phyloP scores from a whole-genome alignment of 2,888 invertebrate species.

The Nomada goodeniana region DNA sequence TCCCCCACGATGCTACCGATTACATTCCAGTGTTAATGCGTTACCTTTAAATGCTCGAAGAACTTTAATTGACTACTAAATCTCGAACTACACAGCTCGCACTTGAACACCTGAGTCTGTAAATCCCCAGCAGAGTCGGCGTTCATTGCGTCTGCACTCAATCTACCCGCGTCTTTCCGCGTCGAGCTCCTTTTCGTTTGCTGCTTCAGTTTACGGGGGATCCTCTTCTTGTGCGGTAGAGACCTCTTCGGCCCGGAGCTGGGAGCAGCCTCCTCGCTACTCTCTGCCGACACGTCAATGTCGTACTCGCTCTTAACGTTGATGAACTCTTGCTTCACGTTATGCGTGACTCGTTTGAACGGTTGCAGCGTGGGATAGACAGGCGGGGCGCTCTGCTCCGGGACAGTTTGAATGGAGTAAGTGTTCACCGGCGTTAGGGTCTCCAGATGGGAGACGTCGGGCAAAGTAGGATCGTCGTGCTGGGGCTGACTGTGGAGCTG shows the following conservation, averaged over 20 bases:
- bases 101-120: constrained; percentile 87
- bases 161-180: constrained; percentile 74
- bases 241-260: constrained; percentile 87
- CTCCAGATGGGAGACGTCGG: constrained; percentile 80
- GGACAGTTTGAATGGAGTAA: constrained; percentile 80
- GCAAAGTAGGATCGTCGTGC: constrained; percentile 77
- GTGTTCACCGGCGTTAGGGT: constrained; percentile 79
- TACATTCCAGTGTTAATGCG: neutral
- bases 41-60: constrained; percentile 92
- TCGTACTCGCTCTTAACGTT: constrained; percentile 84
- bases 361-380: constrained; percentile 78
- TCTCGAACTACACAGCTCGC: constrained; percentile 92
- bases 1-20: too few relatives aligned
- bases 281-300: constrained; percentile 84
- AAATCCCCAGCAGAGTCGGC: constrained; percentile 75
- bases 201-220: constrained; percentile 90
- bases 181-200: constrained; percentile 75
- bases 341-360: constrained; percentile 77
- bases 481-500: constrained; percentile 81
- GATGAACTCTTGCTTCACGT: constrained; percentile 80
- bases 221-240: constrained; percentile 94
- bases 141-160: constrained; percentile 65
- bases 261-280: constrained; percentile 83
- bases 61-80: constrained; percentile 92
- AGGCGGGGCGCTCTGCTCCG: constrained; percentile 76